phyloP scores from a whole-genome alignment of 2,888 invertebrate species.

The Mayetiola destructor region DNA sequence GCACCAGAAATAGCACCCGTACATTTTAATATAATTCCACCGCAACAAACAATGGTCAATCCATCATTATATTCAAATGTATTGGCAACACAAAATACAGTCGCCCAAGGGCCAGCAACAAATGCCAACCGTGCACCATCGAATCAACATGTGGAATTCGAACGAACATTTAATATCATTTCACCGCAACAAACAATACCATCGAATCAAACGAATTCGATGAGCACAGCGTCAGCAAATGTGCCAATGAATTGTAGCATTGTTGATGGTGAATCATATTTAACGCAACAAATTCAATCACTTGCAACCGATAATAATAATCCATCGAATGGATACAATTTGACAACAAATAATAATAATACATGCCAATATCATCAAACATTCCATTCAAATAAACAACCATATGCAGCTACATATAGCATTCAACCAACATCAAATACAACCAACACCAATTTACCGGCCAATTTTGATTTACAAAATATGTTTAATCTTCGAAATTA shows the following conservation, averaged over 20 bases:
- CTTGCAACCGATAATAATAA: neutral
- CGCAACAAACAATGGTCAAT: conserved; percentile 17
- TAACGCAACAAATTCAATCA: neutral
- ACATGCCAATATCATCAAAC: conserved; percentile 18
- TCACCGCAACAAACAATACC: conserved; percentile 15
- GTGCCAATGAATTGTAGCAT: neutral
- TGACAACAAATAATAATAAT: conserved; percentile 17
- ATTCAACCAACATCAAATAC: conserved; percentile 17
- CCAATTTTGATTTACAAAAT: conserved; percentile 18
- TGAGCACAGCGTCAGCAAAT: neutral
- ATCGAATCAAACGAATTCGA: conserved; percentile 12
- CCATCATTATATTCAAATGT: neutral
- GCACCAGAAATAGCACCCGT: conserved; percentile 18
- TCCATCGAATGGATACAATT: conserved; percentile 14
- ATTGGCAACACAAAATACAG: neutral
- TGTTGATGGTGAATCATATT: neutral
- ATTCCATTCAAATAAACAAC: conserved; percentile 18
- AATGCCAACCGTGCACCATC: neutral
- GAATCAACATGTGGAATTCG: neutral
- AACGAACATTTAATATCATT: conserved; percentile 19
- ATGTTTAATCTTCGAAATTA: conserved; percentile 19
- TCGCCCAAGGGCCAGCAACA: neutral
- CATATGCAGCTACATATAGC: conserved; percentile 16
- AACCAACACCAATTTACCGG: conserved; percentile 15
- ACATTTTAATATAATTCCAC: conserved; percentile 18